Evolutionary conservation across 2,113 vertebrate genomes (phyloP).

Genomic region (Cyanoramphus novaezelandiae): DNA sequence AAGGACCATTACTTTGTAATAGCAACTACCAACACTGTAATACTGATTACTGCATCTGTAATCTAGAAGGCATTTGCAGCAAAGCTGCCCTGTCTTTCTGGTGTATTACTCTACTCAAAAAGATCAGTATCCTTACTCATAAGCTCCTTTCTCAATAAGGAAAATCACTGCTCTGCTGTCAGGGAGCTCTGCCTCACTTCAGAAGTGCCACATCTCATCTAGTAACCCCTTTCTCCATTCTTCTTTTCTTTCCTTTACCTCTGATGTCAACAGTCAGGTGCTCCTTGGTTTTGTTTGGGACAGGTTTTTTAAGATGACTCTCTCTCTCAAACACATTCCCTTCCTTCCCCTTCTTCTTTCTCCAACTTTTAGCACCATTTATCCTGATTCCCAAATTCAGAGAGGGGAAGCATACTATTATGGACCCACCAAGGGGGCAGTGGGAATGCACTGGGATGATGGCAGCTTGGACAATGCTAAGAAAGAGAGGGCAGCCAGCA

Average conservation of each 20-base stretch:
- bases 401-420: not conserved
- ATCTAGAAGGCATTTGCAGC: not conserved
- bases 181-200: not conserved
- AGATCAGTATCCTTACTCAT: not conserved
- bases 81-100: not conserved
- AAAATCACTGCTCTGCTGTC: not conserved
- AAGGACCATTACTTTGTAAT: not conserved
- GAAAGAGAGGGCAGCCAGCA: not conserved
- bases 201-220: not conserved
- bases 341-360: not conserved
- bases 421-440: not conserved
- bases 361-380: not conserved
- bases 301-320: not conserved
- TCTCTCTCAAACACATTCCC: not conserved
- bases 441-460: not conserved
- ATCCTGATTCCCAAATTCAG: not conserved
- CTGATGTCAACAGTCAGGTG: not conserved
- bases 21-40: not conserved
- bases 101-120: not conserved
- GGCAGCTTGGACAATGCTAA: not conserved
- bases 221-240: not conserved
- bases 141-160: not conserved
- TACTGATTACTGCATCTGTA: not conserved
- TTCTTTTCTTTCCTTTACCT: not conserved
- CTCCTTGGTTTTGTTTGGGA: not conserved